Evolutionary conservation across 1,140 invertebrate genomes (phyloP).

Genomic region (Temnothorax longispinosus): DNA sequence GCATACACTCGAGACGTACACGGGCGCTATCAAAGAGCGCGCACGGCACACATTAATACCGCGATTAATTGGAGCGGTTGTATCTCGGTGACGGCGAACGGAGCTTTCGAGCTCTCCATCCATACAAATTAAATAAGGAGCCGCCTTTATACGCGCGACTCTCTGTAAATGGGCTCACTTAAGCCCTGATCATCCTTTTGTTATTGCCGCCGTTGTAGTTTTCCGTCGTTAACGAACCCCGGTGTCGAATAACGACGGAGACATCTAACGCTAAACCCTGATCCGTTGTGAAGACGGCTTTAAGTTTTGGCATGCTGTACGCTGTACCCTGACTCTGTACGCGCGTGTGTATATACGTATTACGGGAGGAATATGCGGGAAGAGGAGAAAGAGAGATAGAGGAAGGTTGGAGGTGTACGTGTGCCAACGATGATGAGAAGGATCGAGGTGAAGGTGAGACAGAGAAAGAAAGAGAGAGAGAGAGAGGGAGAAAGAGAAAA

Average conservation of each 20-base stretch:
- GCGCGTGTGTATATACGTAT: background rate
- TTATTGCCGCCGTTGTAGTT: slow-evolving; percentile 32
- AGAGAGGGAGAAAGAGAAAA: background rate
- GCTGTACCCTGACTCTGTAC: background rate
- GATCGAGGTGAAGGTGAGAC: slow-evolving; percentile 25
- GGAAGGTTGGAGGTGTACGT: background rate
- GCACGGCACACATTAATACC: slow-evolving; percentile 51
- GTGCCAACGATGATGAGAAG: slow-evolving; percentile 14
- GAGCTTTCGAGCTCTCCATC: slow-evolving; percentile 20
- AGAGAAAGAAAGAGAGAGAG: background rate
- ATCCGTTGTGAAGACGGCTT: slow-evolving; percentile 69
- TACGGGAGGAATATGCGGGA: slow-evolving; percentile 4
- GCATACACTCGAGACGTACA: background rate
- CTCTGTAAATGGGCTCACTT: slow-evolving; percentile 57
- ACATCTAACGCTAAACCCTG: background rate
- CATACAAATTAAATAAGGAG: slow-evolving; percentile 60
- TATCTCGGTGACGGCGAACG: slow-evolving; percentile 26
- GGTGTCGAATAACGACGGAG: slow-evolving; percentile 34
- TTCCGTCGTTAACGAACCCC: slow-evolving; percentile 40
- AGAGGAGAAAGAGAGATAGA: slow-evolving; percentile 14
- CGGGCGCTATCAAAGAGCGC: slow-evolving; percentile 22
- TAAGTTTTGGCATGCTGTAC: slow-evolving; percentile 59
- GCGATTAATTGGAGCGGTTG: slow-evolving; percentile 50
- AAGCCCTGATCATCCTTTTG: slow-evolving; percentile 42
- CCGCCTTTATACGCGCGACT: slow-evolving; percentile 31